Conservation (phyloP, 2,797 vertebrate genomes). For the Lagodon rhomboides region DNA sequence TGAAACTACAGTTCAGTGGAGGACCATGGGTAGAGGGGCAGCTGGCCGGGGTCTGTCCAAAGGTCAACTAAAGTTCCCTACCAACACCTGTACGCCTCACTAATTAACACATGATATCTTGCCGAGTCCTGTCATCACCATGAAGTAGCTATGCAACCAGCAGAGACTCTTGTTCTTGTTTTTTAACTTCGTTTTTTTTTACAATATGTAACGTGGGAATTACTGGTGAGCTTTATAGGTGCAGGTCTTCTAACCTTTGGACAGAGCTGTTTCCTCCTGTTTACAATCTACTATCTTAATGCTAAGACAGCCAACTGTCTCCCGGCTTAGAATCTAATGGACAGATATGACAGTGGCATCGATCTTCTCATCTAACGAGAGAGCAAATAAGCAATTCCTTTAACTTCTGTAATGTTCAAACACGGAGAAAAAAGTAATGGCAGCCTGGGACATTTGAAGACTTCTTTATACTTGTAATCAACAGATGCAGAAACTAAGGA, state of each 20-base stretch:
- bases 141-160: conserved; percentile 3
- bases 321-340: not conserved
- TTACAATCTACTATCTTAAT: not conserved
- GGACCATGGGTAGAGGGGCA: too few species aligned
- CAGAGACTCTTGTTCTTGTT: not conserved
- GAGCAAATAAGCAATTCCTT: not conserved
- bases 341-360: not conserved
- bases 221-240: not conserved
- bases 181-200: not conserved
- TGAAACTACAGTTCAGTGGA: too few species aligned
- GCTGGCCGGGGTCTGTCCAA: not conserved
- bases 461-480: not conserved
- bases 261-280: not conserved
- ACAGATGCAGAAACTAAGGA: not conserved
- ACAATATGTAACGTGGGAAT: not conserved
- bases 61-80: not conserved
- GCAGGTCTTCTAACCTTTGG: not conserved
- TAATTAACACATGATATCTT: not conserved
- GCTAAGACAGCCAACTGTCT: not conserved
- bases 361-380: not conserved
- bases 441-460: not conserved
- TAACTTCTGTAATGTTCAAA: not conserved
- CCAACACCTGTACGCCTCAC: not conserved
- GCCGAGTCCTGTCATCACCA: not conserved
- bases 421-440: too few species aligned